A percentile compares a stretch with the other conserved stretches of the same genome.
phyloP scores from a whole-genome alignment of 2,888 invertebrate species.

The Drosophila setosimentum region DNA sequence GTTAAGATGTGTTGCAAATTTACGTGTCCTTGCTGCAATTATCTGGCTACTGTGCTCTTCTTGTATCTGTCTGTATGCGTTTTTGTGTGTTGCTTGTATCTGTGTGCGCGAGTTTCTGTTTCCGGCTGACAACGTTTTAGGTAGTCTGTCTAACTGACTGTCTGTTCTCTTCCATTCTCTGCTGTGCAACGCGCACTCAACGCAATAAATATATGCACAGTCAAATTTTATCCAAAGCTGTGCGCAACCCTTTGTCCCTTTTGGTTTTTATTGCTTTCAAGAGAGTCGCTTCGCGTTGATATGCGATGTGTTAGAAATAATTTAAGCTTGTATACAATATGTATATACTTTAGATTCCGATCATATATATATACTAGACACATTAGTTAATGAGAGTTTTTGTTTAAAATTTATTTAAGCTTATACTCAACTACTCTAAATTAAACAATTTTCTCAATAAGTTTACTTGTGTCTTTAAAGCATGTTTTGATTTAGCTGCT shows the following conservation, averaged over 20 bases:
- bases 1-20: slow-evolving; percentile 41
- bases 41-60: slow-evolving; percentile 2
- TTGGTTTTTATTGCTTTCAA: background rate
- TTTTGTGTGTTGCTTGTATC: slow-evolving; percentile 10
- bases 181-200: slow-evolving; percentile 30
- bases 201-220: slow-evolving; percentile 2
- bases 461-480: background rate
- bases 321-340: background rate
- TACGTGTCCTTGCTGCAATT: slow-evolving; percentile 26
- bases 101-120: slow-evolving; percentile 49
- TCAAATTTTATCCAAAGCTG: background rate
- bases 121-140: slow-evolving; percentile 41
- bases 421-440: background rate
- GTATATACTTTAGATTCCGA: background rate
- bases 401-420: background rate
- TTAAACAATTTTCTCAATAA: background rate
- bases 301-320: background rate
- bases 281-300: background rate
- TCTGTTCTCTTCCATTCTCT: slow-evolving; percentile 13
- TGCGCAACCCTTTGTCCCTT: slow-evolving; percentile 7
- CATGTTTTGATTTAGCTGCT: background rate
- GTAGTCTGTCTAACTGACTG: slow-evolving; percentile 16
- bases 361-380: background rate
- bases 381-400: too few species aligned
- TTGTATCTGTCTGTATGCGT: background rate